Base-by-base conservation (phyloP, 2,888 invertebrate species). In the Spodoptera picta region DNA sequence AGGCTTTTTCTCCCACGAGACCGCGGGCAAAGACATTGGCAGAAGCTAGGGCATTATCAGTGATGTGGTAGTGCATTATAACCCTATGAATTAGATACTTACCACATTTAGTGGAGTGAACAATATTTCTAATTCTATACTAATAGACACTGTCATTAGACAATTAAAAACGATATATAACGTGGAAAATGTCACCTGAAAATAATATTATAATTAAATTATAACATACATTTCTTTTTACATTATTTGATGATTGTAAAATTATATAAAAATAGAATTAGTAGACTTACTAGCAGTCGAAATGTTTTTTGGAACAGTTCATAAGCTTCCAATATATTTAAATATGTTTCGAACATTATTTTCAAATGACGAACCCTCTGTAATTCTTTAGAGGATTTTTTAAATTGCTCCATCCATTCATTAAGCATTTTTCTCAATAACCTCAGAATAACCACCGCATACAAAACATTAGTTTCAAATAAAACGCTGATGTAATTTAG, bases 321-420 rank as follows among this genome's bases (percentile, higher is more conserved):
- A n/a, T 51, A 46, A n/a, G 41, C 19, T 19, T 60, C 61, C 10
- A 51, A 46, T 14, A 51, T 61, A 46, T 61, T 14, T 19, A 31
- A 10, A 42, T 61, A 42, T 0, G 42, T 46, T 27, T 27, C 19
- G 19, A 19, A 19, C 41, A 61, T 61, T 46, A 9, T 61, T 12
- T 50, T 42, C 62, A 62, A 62, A 46, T 45, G 42, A 46, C 12
- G 12, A 4, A n/a, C n/a, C 9, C 51, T 27, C 14, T 41, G 10
- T 19, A 7, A 11, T 36, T 12, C 12, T n/a, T 24, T 10, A 42
- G 14, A 10, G 10, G 4, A 19, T 3, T 27, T 27, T 9, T 10
- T 3, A 10, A 31, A 14, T 31, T 51, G 7, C 19, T 61, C 14
- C 3, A 52, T 31, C 63, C 47, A 63, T 43, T 4, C 12, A 14